Evolutionary conservation across 2,888 invertebrate species (phyloP).

Genomic region (Sturmia bella): DNA sequence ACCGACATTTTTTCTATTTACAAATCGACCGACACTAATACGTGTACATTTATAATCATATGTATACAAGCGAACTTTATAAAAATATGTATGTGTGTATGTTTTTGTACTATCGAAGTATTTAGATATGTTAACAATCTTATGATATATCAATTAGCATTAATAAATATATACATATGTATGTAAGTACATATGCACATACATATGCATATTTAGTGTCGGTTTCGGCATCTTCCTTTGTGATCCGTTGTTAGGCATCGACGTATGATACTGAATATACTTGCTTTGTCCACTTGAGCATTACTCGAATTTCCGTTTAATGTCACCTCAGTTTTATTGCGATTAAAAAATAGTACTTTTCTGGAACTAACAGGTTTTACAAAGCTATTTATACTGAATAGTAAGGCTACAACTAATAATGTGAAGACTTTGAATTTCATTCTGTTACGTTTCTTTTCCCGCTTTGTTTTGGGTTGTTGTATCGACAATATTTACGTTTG

Average conservation of each 20-base stretch:
- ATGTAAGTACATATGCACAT: too few species aligned
- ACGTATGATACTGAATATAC: slow-evolving; percentile 71
- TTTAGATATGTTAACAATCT: too few species aligned
- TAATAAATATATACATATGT: too few species aligned
- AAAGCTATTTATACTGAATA: slow-evolving; percentile 28
- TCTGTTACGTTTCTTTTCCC: slow-evolving; percentile 11
- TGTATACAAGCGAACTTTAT: too few species aligned
- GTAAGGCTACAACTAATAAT: slow-evolving; percentile 33
- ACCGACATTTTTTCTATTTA: too few species aligned
- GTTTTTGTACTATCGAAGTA: too few species aligned
- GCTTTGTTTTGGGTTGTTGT: slow-evolving; percentile 40
- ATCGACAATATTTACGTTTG: slow-evolving; percentile 37
- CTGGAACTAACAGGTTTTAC: slow-evolving; percentile 17
- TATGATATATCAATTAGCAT: too few species aligned
- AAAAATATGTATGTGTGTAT: too few species aligned
- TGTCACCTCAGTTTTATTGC: slow-evolving; percentile 52
- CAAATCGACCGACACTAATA: too few species aligned
- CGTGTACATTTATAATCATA: too few species aligned
- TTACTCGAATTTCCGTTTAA: not conserved
- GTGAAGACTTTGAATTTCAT: slow-evolving; percentile 60
- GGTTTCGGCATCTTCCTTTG: slow-evolving; percentile 74
- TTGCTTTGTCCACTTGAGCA: slow-evolving; percentile 70
- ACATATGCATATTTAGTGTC: not conserved
- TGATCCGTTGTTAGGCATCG: slow-evolving; percentile 73
- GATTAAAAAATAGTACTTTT: slow-evolving; percentile 69